A percentile compares a stretch with the other conserved stretches of the same genome.
Conservation (phyloP, 2,113 vertebrate genomes). For the Cyanoramphus novaezelandiae region DNA sequence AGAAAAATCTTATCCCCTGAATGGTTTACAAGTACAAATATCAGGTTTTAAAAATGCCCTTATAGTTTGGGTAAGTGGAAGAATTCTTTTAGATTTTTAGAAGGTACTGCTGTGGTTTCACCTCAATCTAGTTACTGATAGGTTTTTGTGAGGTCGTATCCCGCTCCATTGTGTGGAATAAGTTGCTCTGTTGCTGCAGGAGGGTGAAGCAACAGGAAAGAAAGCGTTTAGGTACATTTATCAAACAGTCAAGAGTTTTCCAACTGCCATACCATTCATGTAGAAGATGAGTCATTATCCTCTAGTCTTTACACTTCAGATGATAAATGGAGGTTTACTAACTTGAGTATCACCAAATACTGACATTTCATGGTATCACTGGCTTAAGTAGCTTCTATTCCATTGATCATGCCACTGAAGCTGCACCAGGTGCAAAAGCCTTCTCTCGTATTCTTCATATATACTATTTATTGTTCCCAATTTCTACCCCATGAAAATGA, state of each 20-base stretch:
- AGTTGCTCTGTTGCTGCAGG: neutral
- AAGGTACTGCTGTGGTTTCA: neutral
- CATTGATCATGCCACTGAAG: neutral
- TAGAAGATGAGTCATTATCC: neutral
- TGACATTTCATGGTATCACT: neutral
- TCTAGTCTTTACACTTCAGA: neutral
- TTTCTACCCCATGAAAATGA: neutral
- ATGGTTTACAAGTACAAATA: neutral
- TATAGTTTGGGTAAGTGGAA: neutral
- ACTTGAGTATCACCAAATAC: neutral
- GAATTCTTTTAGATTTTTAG: neutral
- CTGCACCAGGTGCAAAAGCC: neutral
- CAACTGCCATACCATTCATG: neutral
- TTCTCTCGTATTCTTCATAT: neutral
- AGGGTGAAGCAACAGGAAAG: neutral
- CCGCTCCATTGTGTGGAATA: neutral
- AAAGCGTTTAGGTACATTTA: neutral
- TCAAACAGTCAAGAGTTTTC: neutral
- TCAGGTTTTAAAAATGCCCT: neutral
- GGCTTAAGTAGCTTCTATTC: neutral
- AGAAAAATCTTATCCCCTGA: neutral
- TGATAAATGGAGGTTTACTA: neutral
- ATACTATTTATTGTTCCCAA: neutral
- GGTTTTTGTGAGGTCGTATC: neutral
- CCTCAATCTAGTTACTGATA: neutral